A percentile compares a stretch with the other conserved stretches of the same genome.
phyloP scores from a whole-genome alignment of 2,113 vertebrate genomes.

The Pelusios castaneus region DNA sequence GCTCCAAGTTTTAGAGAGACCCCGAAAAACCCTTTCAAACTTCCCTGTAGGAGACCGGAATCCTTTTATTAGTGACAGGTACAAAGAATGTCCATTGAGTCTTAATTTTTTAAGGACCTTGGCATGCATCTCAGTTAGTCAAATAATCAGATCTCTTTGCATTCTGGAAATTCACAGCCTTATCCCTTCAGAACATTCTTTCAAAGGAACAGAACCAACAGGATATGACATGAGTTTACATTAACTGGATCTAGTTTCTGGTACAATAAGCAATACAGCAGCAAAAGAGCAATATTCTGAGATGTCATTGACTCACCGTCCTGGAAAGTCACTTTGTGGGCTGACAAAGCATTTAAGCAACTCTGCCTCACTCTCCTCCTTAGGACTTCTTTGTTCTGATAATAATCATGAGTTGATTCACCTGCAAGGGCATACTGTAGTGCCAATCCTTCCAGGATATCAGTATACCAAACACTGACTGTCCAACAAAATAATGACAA shows the following conservation, averaged over 20 bases:
- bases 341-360: no score
- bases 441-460: no score
- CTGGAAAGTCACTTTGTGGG: no score
- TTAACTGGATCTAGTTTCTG: not conserved
- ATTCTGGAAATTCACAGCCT: not conserved
- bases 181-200: not conserved
- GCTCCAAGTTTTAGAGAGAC: not conserved
- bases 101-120: not conserved
- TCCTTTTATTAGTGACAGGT: not conserved
- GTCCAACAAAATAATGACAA: no score
- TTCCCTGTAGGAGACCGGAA: not conserved
- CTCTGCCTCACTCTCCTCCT: no score
- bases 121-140: not conserved
- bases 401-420: no score
- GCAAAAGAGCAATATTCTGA: no score
- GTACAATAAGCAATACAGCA: not conserved
- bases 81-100: accelerated
- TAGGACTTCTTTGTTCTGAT: no score
- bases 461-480: no score
- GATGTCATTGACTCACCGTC: no score
- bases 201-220: not conserved
- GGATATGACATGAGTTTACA: not conserved
- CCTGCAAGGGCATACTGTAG: no score
- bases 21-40: not conserved
- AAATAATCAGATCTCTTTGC: not conserved